phyloP scores from a whole-genome alignment of 2,888 invertebrate genomes.

The Apomyelois bistriatella region DNA sequence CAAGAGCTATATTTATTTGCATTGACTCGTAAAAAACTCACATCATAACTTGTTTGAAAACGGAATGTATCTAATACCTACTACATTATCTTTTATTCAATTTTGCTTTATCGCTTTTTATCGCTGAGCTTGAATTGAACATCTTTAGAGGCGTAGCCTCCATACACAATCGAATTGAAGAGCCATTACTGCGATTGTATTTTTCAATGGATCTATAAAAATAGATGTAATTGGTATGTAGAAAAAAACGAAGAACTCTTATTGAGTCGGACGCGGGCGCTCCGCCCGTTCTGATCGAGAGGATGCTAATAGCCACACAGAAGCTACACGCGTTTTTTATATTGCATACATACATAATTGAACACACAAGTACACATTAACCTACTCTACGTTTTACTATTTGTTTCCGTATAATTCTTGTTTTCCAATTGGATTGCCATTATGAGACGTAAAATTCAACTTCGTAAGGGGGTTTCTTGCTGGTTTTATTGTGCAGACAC shows the following conservation, averaged over 20 bases:
- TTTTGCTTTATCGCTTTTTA: conserved; percentile 43
- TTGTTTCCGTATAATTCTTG: neutral
- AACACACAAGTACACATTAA: neutral
- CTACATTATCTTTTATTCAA: conserved; percentile 35
- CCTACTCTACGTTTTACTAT: neutral
- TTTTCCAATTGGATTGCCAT: neutral
- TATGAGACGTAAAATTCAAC: too few species aligned
- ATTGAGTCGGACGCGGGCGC: conserved; percentile 41
- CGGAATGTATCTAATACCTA: conserved; percentile 17
- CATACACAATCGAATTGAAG: conserved; percentile 54
- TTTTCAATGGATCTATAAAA: conserved; percentile 61
- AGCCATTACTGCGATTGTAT: conserved; percentile 58
- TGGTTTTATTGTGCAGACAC: neutral
- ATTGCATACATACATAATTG: conserved; percentile 11
- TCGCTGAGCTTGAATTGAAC: conserved; percentile 40
- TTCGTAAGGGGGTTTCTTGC: too few species aligned
- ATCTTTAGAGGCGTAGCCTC: conserved; percentile 42
- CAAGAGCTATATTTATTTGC: conserved; percentile 8
- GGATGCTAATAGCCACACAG: conserved; percentile 47
- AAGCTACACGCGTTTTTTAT: conserved; percentile 32
- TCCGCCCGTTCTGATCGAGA: conserved; percentile 26
- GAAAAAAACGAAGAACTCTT: conserved; percentile 57
- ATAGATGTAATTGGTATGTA: conserved; percentile 62
- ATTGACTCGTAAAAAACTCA: conserved; percentile 3
- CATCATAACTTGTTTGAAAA: conserved; percentile 12